Evolutionary conservation across 2,797 vertebrate genomes (phyloP).

Genomic region (Sebastes nivosus): DNA sequence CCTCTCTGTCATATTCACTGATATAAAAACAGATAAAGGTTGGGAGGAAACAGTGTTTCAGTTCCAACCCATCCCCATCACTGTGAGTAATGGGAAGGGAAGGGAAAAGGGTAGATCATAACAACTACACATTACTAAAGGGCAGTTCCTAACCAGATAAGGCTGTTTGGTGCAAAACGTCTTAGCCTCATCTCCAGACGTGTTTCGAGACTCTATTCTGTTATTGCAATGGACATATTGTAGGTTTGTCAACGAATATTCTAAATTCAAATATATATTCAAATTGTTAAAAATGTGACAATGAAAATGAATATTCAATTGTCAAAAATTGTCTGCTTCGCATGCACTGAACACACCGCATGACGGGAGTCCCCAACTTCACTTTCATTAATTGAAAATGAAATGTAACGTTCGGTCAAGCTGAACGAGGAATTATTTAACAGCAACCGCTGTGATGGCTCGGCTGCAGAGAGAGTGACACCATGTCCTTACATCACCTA

Average conservation of each 20-base stretch:
- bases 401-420: not conserved
- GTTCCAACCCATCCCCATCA: constrained; percentile 10
- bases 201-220: constrained; percentile 6
- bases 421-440: not conserved
- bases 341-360: not conserved
- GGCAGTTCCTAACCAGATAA: constrained; percentile 16
- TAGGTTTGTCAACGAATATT: not conserved
- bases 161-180: constrained; percentile 3
- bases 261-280: not conserved
- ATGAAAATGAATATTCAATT: not conserved
- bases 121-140: constrained; percentile 24
- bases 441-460: too few species aligned
- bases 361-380: not conserved
- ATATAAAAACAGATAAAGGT: constrained; percentile 35
- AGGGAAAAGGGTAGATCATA: constrained; percentile 17
- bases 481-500: too few species aligned
- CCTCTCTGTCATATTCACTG: constrained; percentile 19
- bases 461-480: too few species aligned
- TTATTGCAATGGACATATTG: not conserved
- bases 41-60: constrained; percentile 15
- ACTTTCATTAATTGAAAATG: not conserved
- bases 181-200: not conserved
- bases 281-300: not conserved
- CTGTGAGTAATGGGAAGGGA: constrained; percentile 20
- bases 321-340: not conserved